Conservation (phyloP, 2,113 vertebrate genomes). For the Riparia riparia region DNA sequence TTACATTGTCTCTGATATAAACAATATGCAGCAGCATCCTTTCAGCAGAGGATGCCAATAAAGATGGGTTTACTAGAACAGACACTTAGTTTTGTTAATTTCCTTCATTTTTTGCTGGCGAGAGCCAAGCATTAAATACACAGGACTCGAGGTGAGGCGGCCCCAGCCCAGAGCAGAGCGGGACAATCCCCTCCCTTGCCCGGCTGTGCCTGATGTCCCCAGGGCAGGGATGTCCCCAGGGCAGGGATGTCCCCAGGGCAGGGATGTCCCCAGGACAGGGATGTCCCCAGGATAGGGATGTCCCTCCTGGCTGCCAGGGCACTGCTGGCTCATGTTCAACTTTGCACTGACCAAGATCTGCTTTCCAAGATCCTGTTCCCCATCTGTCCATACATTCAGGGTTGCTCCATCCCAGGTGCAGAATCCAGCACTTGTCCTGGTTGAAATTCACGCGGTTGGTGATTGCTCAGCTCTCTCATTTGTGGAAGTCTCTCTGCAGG, state of each 20-base stretch:
- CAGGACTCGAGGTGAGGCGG: rapidly evolving
- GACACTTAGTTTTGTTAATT: neutral
- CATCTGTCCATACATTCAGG: rapidly evolving
- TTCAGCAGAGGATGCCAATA: neutral
- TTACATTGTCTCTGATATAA: neutral
- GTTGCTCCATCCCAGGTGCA: neutral
- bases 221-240: neutral
- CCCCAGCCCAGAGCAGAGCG: neutral
- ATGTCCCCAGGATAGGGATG: neutral
- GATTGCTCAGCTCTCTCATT: neutral
- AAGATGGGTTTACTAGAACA: neutral
- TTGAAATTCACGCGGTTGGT: rapidly evolving
- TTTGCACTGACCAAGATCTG: rapidly evolving
- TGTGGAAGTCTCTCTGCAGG: neutral
- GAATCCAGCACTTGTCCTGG: rapidly evolving
- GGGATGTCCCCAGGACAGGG: neutral
- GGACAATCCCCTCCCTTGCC: neutral
- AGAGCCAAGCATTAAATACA: neutral
- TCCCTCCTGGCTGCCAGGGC: neutral
- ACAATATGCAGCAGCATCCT: neutral
- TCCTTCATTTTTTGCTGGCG: neutral
- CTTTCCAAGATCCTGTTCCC: neutral
- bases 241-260: neutral
- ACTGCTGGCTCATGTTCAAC: rapidly evolving
- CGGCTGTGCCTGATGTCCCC: rapidly evolving